phyloP scores from a whole-genome alignment of 2,797 vertebrate species.

The Syngnathus acus region DNA sequence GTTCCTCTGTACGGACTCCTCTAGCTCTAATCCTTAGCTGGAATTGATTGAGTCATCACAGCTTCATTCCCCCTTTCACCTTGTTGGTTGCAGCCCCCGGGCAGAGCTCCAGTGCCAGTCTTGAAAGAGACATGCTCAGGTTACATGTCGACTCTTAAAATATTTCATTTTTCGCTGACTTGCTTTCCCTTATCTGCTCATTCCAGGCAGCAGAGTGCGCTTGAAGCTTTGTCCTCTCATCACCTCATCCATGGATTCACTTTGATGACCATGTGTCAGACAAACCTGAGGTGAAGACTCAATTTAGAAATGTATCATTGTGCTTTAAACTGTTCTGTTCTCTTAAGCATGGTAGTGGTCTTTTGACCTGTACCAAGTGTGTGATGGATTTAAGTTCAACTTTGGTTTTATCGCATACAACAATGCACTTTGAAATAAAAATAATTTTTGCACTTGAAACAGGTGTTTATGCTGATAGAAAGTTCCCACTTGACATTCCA shows the following conservation, averaged over 20 bases:
- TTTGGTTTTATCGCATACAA: not conserved
- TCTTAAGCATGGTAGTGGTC: not conserved
- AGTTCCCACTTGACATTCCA: not conserved
- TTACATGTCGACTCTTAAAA: constrained; percentile 41
- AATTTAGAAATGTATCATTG: constrained; percentile 25
- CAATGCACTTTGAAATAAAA: not conserved
- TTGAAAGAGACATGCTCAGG: constrained; percentile 24
- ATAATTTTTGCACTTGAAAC: not conserved
- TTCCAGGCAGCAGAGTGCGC: constrained; percentile 39
- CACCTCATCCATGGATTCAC: constrained; percentile 22
- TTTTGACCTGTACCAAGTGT: not conserved
- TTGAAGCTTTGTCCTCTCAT: constrained; percentile 27
- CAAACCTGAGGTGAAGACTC: constrained; percentile 36
- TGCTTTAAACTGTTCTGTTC: constrained; percentile 9
- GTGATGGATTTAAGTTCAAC: not conserved
- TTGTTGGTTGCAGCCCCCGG: constrained; percentile 39
- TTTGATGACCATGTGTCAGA: constrained; percentile 37
- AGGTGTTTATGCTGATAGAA: not conserved
- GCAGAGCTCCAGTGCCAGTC: constrained; percentile 30
- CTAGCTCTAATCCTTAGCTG: constrained; percentile 7
- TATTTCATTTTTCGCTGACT: constrained; percentile 42
- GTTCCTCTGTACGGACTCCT: not conserved
- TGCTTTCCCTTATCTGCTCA: constrained; percentile 46
- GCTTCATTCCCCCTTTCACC: constrained; percentile 52
- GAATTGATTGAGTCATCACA: constrained; percentile 59